phyloP scores from a whole-genome alignment of 2,113 vertebrate genomes.

The Uria aalge region DNA sequence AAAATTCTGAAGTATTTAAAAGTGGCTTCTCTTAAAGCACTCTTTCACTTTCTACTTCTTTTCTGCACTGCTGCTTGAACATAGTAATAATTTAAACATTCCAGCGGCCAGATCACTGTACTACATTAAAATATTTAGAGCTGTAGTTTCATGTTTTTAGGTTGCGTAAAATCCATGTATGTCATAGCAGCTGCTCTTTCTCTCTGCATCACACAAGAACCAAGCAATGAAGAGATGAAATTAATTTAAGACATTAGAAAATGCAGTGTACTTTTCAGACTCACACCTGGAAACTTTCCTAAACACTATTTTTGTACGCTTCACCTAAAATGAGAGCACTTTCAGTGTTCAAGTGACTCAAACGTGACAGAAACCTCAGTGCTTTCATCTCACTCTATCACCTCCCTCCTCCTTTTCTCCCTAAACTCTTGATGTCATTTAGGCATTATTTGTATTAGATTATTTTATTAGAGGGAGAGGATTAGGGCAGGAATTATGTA shows the following conservation, averaged over 20 bases:
- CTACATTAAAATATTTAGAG: not conserved
- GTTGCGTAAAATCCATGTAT: not conserved
- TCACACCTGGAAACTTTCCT: not conserved
- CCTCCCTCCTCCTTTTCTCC: not conserved
- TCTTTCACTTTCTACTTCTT: not conserved
- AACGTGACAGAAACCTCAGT: not conserved
- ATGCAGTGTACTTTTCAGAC: not conserved
- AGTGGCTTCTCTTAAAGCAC: not conserved
- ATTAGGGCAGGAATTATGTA: not conserved
- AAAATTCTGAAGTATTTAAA: not conserved
- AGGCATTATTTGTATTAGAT: not conserved
- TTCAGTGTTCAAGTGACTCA: not conserved
- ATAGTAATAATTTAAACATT: not conserved
- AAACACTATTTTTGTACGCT: accelerated
- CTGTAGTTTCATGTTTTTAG: not conserved
- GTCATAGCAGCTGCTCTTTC: not conserved
- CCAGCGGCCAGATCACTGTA: not conserved
- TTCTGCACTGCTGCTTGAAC: not conserved
- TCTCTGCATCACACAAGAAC: not conserved
- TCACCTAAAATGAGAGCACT: not conserved
- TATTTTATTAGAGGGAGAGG: not conserved
- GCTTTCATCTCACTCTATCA: not conserved
- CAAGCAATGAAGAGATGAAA: not conserved
- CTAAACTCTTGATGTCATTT: not conserved
- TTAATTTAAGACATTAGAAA: not conserved